Evolutionary conservation across 2,113 vertebrate species (phyloP).

Genomic region (Bombycilla garrulus): DNA sequence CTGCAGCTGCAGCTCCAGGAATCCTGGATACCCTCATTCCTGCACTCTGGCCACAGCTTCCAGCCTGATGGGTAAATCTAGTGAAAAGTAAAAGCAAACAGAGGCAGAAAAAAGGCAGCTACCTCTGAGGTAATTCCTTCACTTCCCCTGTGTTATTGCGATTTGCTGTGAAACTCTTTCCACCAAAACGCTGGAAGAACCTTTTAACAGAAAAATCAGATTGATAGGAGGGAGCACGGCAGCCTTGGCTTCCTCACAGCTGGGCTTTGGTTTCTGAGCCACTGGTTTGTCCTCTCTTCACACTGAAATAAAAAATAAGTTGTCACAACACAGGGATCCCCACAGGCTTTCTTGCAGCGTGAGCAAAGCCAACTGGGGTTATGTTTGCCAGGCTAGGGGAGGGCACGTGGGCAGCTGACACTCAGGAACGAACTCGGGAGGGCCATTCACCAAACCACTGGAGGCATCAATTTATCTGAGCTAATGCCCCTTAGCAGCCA

Average conservation of each 20-base stretch:
- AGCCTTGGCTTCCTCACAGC: background rate
- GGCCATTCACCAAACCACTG: background rate
- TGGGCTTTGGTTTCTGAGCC: background rate
- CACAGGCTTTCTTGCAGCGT: background rate
- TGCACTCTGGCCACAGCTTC: background rate
- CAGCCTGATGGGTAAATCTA: background rate
- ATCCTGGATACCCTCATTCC: background rate
- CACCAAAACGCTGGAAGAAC: background rate
- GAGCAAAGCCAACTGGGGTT: background rate
- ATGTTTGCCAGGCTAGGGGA: background rate
- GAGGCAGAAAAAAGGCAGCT: background rate
- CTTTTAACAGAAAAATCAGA: background rate
- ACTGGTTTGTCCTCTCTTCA: background rate
- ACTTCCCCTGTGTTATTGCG: background rate
- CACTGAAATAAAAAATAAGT: background rate
- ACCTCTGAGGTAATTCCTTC: background rate
- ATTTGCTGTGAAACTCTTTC: background rate
- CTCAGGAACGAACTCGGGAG: background rate
- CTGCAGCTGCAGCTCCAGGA: background rate
- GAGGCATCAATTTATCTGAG: background rate
- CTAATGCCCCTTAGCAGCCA: background rate
- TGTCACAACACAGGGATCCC: background rate
- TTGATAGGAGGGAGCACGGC: background rate
- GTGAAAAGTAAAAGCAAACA: background rate
- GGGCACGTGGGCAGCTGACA: background rate